Evolutionary conservation across 2,888 invertebrate species (phyloP).

Genomic region (Lepas anatifera): DNA sequence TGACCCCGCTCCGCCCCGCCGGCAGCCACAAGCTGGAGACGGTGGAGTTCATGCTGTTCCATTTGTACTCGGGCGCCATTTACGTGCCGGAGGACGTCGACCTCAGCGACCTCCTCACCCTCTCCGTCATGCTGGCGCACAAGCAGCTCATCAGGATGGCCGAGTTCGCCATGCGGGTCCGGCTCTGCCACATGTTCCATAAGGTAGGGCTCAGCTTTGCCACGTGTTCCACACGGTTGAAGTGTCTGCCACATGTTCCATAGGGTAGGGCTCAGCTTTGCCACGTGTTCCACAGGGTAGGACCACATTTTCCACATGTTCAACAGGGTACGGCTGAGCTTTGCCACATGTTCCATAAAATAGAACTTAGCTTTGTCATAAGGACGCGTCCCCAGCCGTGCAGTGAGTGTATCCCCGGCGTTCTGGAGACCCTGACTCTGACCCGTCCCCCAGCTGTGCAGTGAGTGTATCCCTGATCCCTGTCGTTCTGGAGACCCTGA

Average conservation of each 20-base stretch:
- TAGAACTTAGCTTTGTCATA: too few species aligned
- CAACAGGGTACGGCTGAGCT: too few species aligned
- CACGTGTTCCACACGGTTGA: too few species aligned
- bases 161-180: constrained; percentile 5
- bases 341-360: constrained; percentile 1
- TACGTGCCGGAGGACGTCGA: constrained; percentile 6
- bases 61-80: constrained; percentile 8
- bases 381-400: neutral
- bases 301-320: too few species aligned
- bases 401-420: constrained; percentile 1
- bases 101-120: neutral
- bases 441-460: too few species aligned
- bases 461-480: neutral
- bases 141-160: neutral
- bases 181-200: constrained; percentile 3
- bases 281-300: too few species aligned
- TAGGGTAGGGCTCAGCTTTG: too few species aligned
- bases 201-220: neutral
- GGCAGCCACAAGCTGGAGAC: constrained; percentile 4
- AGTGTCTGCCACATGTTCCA: too few species aligned
- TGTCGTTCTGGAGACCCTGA: too few species aligned
- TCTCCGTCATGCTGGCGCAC: neutral
- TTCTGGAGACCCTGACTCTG: constrained; percentile 2
- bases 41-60: constrained; percentile 3
- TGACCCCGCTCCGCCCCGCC: too few species aligned